Conservation (phyloP, 2,797 vertebrate genomes). For the Luscinia megarhynchos region DNA sequence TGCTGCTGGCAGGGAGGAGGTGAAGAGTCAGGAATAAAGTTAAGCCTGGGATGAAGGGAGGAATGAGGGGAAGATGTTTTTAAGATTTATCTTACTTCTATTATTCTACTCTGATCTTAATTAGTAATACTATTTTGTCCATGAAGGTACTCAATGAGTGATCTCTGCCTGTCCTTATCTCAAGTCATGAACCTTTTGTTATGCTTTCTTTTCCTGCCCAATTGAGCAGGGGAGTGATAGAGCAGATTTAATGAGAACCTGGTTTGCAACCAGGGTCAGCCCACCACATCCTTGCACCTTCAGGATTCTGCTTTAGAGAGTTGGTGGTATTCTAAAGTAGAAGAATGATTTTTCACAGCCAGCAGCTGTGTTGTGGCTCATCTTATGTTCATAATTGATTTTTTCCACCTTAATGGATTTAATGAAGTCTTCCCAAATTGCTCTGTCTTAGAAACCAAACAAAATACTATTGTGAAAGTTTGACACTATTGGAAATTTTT, state of each 20-base stretch:
- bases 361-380: not conserved
- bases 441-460: not conserved
- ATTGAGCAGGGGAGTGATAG: not conserved
- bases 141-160: accelerated
- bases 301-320: not conserved
- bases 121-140: not conserved
- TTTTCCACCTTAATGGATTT: not conserved
- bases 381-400: not conserved
- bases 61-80: not conserved
- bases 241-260: not conserved
- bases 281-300: not conserved
- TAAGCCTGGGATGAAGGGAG: not conserved
- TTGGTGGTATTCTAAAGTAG: not conserved
- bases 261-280: not conserved
- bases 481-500: not conserved
- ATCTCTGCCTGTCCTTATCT: not conserved
- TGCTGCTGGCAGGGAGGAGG: not conserved
- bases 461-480: not conserved
- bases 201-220: not conserved
- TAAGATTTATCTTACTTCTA: not conserved
- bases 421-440: not conserved
- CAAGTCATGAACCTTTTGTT: not conserved
- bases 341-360: not conserved
- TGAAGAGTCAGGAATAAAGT: not conserved
- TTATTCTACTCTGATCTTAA: not conserved